These are phyloP conservation scores for Bufotes viridis DNA, from an alignment of 2,797 vertebrate species.

Conservation along the genomic window DNA sequence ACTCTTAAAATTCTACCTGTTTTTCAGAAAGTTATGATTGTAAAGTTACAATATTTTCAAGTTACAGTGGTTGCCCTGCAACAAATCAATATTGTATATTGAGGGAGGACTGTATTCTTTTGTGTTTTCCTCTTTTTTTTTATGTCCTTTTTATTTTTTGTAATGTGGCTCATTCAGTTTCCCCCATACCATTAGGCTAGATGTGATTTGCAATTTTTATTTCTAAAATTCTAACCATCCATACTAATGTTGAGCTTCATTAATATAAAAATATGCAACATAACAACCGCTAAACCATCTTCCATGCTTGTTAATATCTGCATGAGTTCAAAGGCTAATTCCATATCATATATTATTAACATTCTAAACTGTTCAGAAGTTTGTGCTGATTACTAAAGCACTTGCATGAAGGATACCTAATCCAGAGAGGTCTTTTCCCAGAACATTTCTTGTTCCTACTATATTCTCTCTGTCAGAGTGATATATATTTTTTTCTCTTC, in stretches of 20 bases:
- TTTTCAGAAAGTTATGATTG: background rate
- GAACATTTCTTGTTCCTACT: background rate
- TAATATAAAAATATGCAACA: slow-evolving; percentile 1
- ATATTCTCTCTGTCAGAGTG: background rate
- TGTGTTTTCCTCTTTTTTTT: background rate
- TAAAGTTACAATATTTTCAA: background rate
- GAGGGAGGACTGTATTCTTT: too few species aligned
- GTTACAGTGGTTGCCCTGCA: background rate
- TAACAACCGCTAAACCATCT: slow-evolving; percentile 4
- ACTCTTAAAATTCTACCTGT: too few species aligned
- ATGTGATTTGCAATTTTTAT: background rate
- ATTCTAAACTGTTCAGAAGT: background rate
- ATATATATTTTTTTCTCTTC: background rate
- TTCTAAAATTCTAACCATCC: too few species aligned
- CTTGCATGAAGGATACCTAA: background rate
- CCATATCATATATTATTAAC: slow-evolving; percentile 26
- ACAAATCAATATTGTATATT: background rate
- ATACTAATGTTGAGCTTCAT: background rate
- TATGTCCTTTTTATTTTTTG: background rate
- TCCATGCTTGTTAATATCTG: slow-evolving; percentile 6
- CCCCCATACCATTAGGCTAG: background rate
- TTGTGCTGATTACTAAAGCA: slow-evolving; percentile 14
- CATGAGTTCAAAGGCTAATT: slow-evolving; percentile 14
- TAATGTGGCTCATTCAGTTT: background rate
- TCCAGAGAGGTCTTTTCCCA: background rate